Percentiles rank a stretch among this genome's conserved stretches.
phyloP scores from a whole-genome alignment of 2,113 vertebrate species.

The Petrocephalus zakoni region DNA sequence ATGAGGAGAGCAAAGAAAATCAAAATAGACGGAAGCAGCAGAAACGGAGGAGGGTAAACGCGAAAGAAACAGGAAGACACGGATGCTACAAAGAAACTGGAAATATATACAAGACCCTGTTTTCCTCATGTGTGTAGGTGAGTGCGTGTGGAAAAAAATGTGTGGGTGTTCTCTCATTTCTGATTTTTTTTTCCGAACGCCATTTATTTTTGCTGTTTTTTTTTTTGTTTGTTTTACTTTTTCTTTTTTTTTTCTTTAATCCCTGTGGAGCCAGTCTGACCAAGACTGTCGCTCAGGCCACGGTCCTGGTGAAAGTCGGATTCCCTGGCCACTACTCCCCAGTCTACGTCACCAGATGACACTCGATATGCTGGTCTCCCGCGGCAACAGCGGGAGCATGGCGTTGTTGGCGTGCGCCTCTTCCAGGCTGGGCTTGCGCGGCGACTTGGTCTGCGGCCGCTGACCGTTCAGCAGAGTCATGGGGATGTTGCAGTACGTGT shows the following conservation, averaged over 20 bases:
- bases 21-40: conserved; percentile 72
- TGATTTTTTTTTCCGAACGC: conserved; percentile 38
- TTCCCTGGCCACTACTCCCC: conserved; percentile 45
- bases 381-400: conserved; percentile 91
- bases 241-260: conserved; percentile 39
- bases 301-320: conserved; percentile 43
- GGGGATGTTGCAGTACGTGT: conserved; percentile 99
- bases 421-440: conserved; percentile 88
- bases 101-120: conserved; percentile 99
- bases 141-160: conserved; percentile 38
- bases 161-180: conserved; percentile 48
- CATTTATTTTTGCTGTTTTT: conserved; percentile 28
- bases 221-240: conserved; percentile 4
- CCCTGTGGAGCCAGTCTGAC: conserved; percentile 67
- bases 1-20: conserved; percentile 86
- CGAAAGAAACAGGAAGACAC: conserved; percentile 85
- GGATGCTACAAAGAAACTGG: conserved; percentile 97
- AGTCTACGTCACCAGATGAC: conserved; percentile 88
- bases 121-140: conserved; percentile 72
- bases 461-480: conserved; percentile 98
- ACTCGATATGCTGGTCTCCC: conserved; percentile 98
- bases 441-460: conserved; percentile 85
- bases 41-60: conserved; percentile 55
- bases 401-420: conserved; percentile 96
- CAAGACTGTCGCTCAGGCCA: conserved; percentile 68